Conservation (phyloP, 2,888 invertebrate species). For the Laspeyria flexula region DNA sequence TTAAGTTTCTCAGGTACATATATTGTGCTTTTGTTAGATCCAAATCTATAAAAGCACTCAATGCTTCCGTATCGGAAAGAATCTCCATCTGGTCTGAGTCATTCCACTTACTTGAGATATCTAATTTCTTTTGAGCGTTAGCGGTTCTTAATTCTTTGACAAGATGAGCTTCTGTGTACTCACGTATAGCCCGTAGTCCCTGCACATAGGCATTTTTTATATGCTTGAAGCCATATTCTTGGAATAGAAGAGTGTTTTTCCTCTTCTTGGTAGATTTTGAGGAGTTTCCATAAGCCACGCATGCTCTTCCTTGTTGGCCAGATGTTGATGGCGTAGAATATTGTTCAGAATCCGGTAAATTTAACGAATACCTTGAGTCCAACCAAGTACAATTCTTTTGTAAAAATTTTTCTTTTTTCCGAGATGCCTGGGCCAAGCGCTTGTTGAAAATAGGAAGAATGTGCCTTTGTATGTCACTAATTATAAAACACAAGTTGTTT, state of each 20-base stretch:
- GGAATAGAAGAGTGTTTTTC: background rate
- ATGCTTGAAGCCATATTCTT: constrained; percentile 1
- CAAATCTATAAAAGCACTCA: constrained; percentile 15
- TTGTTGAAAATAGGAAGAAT: background rate
- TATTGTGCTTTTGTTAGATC: constrained; percentile 23
- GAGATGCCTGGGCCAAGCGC: background rate
- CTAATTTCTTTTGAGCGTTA: background rate
- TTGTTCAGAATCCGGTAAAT: background rate
- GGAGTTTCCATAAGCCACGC: constrained; percentile 3
- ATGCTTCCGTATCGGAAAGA: constrained; percentile 13
- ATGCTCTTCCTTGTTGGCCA: constrained; percentile 3
- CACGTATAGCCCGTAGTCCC: background rate
- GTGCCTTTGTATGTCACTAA: background rate
- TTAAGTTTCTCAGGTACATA: constrained; percentile 8
- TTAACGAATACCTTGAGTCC: constrained; percentile 1
- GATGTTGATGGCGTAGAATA: constrained; percentile 4
- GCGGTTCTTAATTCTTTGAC: constrained; percentile 11
- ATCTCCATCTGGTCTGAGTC: background rate
- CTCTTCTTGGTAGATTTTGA: constrained; percentile 6
- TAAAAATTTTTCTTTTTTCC: constrained; percentile 4
- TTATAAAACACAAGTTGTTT: background rate
- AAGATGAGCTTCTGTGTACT: constrained; percentile 4
- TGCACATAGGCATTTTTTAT: background rate
- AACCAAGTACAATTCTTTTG: constrained; percentile 1
- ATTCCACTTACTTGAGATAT: constrained; percentile 1